phyloP scores from a whole-genome alignment of 1,140 invertebrate genomes.

The Thaumetopoea pityocampa region DNA sequence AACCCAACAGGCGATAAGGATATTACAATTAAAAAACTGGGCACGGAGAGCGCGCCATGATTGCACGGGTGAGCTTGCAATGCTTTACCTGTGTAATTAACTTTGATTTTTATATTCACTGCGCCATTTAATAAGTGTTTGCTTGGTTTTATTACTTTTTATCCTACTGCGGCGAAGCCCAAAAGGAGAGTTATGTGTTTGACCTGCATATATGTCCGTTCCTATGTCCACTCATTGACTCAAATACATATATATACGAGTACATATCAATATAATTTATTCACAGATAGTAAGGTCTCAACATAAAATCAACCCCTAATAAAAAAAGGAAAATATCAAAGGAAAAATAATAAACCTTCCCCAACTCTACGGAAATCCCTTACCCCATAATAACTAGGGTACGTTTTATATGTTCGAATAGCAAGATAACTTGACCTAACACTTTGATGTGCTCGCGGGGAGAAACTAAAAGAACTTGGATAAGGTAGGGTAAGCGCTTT shows the following conservation, averaged over 20 bases:
- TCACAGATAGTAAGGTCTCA: not conserved
- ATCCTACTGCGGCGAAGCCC: not conserved
- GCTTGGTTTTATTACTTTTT: conserved; percentile 1
- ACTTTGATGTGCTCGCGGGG: too few relatives aligned
- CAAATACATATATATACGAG: not conserved
- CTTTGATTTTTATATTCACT: conserved; percentile 10
- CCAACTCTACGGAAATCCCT: conserved; percentile 11
- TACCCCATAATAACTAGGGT: conserved; percentile 13
- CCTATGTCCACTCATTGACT: too few relatives aligned
- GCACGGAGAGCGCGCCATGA: conserved; percentile 17
- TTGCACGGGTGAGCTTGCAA: conserved; percentile 10
- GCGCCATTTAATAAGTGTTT: conserved; percentile 9
- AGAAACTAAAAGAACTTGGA: too few relatives aligned
- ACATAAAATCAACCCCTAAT: not conserved
- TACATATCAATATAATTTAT: not conserved
- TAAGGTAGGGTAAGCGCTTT: too few relatives aligned
- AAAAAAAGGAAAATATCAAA: conserved; percentile 11
- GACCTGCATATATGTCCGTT: too few relatives aligned
- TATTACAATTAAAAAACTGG: conserved; percentile 18
- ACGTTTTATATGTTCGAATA: too few relatives aligned
- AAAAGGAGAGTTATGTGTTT: too few relatives aligned
- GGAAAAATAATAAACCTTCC: conserved; percentile 7
- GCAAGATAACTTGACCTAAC: too few relatives aligned
- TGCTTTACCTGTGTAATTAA: conserved; percentile 16
- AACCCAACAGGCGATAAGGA: conserved; percentile 12